Conservation (phyloP, 2,888 invertebrate genomes). For the Temnothorax rugatulus region DNA sequence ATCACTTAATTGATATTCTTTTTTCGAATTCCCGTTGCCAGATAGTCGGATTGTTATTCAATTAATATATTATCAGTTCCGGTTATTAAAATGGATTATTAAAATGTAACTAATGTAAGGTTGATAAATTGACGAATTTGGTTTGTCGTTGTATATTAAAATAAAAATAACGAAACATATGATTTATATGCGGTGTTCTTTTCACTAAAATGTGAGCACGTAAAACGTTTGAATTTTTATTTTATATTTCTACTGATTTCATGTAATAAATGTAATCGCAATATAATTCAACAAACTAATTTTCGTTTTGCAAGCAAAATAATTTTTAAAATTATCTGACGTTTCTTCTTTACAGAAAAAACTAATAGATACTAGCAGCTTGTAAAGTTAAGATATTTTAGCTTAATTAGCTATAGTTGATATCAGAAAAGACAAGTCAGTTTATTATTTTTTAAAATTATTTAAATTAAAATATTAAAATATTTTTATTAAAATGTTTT, state of each 20-base stretch:
- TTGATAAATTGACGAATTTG: not conserved
- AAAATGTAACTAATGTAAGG: too few species aligned
- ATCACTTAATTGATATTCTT: not conserved
- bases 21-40: not conserved
- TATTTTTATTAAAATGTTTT: not conserved
- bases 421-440: not conserved
- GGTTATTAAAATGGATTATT: not conserved
- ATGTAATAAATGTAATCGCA: not conserved
- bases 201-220: not conserved
- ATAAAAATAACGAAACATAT: not conserved
- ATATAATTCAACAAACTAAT: not conserved
- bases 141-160: not conserved
- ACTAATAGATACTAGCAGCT: too few species aligned
- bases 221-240: not conserved
- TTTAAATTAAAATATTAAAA: too few species aligned
- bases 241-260: not conserved
- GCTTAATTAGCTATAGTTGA: not conserved
- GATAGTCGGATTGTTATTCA: not conserved
- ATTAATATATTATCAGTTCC: not conserved
- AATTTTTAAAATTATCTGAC: not conserved
- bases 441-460: not conserved
- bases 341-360: not conserved
- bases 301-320: too few species aligned
- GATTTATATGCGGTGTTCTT: not conserved
- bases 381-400: not conserved